Conservation (phyloP, 2,113 vertebrate genomes). For the Alces alces region DNA sequence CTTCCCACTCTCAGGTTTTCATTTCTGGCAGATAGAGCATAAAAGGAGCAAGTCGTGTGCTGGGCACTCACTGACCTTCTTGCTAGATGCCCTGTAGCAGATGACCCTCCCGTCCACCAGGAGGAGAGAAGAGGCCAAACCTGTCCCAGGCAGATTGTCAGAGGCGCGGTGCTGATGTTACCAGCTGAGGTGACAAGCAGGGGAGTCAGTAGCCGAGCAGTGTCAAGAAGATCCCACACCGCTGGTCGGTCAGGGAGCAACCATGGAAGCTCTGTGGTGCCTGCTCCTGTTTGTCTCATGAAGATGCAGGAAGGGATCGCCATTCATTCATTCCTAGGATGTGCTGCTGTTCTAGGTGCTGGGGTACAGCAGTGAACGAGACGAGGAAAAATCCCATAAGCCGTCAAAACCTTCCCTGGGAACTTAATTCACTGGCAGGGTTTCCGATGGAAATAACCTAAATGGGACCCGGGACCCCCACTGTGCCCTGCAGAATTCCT, state of each 20-base stretch:
- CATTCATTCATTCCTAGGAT: background rate
- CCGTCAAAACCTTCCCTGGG: background rate
- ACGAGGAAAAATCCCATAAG: background rate
- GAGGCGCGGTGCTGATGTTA: background rate
- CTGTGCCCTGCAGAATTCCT: background rate
- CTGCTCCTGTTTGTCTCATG: background rate
- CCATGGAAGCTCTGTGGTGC: background rate
- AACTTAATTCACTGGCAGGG: background rate
- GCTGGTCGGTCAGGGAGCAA: background rate
- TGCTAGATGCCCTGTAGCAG: background rate
- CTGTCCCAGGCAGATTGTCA: background rate
- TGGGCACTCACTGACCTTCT: background rate
- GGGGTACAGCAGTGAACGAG: background rate
- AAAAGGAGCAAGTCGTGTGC: background rate
- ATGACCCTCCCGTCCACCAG: background rate
- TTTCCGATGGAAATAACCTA: background rate
- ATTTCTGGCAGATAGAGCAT: background rate
- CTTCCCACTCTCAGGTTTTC: background rate
- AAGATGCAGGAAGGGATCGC: rapidly evolving
- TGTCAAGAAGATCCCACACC: background rate
- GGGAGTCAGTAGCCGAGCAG: background rate
- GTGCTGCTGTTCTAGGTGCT: background rate
- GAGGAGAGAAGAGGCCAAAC: conserved; percentile 22
- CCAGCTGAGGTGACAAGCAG: background rate
- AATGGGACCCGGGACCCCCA: background rate